Conservation (phyloP, 1,140 invertebrate species). For the Marisa cornuarietis region DNA sequence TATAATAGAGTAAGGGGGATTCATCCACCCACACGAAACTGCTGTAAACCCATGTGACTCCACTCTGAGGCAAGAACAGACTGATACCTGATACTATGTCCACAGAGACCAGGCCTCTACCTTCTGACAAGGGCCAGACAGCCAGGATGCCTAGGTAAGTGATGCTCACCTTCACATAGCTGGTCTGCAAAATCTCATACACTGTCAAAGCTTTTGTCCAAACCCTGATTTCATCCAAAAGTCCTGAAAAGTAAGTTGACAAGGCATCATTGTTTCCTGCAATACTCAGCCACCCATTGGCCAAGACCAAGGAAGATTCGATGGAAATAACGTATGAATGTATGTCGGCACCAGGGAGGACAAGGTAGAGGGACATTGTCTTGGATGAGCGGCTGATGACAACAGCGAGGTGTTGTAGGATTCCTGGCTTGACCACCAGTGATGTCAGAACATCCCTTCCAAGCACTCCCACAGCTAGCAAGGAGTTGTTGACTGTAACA, state of each 20-base stretch:
- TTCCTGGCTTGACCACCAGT: not conserved
- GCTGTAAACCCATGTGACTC: constrained; percentile 5
- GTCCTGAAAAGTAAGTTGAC: constrained; percentile 28
- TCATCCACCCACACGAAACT: not conserved
- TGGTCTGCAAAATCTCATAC: constrained; percentile 28
- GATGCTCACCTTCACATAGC: constrained; percentile 14
- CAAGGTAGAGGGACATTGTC: not conserved
- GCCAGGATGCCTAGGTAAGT: constrained; percentile 24
- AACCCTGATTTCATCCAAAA: constrained; percentile 32
- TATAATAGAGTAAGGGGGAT: not conserved
- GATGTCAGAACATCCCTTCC: not conserved
- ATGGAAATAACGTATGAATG: constrained; percentile 10
- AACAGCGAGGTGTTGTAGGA: constrained; percentile 11
- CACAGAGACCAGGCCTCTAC: constrained; percentile 21
- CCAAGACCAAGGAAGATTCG: not conserved
- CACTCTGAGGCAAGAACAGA: constrained; percentile 9
- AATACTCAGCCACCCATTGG: constrained; percentile 23
- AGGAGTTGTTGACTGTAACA: constrained; percentile 27
- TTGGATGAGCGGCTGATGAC: not conserved
- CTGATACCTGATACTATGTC: constrained; percentile 22
- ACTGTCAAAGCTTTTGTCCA: constrained; percentile 31
- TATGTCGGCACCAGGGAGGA: not conserved
- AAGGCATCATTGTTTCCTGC: constrained; percentile 28
- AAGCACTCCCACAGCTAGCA: constrained; percentile 17
- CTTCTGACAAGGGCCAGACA: constrained; percentile 36